A percentile compares a stretch with the other conserved stretches of the same genome.
phyloP scores from a whole-genome alignment of 2,797 vertebrate genomes.

The Sciurus vulgaris region DNA sequence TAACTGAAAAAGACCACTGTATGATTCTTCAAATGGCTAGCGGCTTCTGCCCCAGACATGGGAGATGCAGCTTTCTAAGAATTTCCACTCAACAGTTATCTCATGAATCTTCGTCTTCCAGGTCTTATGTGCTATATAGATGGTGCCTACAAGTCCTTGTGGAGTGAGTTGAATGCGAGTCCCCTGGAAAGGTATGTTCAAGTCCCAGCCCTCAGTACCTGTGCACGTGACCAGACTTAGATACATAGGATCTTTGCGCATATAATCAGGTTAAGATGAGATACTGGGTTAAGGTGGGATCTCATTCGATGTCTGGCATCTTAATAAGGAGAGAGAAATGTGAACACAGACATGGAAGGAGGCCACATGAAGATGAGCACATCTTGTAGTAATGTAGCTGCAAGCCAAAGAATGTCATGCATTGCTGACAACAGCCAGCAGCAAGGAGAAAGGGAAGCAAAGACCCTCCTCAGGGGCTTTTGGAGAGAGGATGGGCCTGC shows the following conservation, averaged over 20 bases:
- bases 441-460: background rate
- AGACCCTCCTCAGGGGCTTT: background rate
- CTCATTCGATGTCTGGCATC: background rate
- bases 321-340: background rate
- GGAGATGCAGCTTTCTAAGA: background rate
- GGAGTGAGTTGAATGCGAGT: background rate
- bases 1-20: background rate
- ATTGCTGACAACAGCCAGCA: background rate
- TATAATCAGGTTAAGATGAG: background rate
- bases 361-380: background rate
- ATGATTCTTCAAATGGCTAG: background rate
- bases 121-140: background rate
- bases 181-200: background rate
- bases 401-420: background rate
- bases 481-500: background rate
- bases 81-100: background rate
- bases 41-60: background rate
- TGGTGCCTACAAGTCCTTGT: background rate
- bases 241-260: background rate
- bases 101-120: background rate
- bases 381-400: background rate
- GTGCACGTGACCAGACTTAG: background rate
- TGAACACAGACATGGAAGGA: background rate
- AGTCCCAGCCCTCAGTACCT: background rate
- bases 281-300: background rate